A percentile compares a stretch with the other conserved stretches of the same genome.
Conservation (phyloP, 2,888 invertebrate genomes). For the Coelopa pilipes region DNA sequence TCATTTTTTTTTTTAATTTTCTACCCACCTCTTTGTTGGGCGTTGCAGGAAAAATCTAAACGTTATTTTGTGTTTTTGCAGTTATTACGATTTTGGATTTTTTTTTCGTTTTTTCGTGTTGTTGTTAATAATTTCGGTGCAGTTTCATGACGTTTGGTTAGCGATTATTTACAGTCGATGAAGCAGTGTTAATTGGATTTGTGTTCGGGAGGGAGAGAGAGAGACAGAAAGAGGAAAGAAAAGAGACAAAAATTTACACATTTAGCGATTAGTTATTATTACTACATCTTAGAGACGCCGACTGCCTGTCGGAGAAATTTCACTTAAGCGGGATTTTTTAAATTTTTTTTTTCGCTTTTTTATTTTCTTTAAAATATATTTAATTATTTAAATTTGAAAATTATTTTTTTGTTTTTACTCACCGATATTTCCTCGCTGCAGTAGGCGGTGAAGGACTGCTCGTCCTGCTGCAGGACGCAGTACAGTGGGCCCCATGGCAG, state of each 20-base stretch:
- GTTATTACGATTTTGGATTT: background rate
- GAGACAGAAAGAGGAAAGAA: slow-evolving; percentile 39
- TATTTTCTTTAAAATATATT: background rate
- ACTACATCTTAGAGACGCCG: too few relatives aligned
- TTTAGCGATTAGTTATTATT: background rate
- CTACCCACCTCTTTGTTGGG: slow-evolving; percentile 67
- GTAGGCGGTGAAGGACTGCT: slow-evolving; percentile 77
- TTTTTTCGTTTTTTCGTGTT: slow-evolving; percentile 29
- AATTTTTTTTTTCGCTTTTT: background rate
- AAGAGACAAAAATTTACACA: slow-evolving; percentile 32
- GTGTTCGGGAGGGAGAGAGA: slow-evolving; percentile 37
- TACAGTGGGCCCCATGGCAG: slow-evolving; percentile 76
- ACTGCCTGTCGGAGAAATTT: background rate
- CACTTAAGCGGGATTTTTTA: background rate
- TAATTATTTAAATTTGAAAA: background rate
- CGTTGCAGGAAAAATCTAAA: slow-evolving; percentile 67
- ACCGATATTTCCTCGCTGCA: slow-evolving; percentile 80
- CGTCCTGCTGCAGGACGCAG: slow-evolving; percentile 78
- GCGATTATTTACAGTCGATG: slow-evolving; percentile 11
- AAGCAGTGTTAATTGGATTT: slow-evolving; percentile 39
- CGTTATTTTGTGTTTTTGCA: slow-evolving; percentile 37
- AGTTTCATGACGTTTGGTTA: slow-evolving; percentile 8
- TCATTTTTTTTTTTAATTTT: slow-evolving; percentile 12
- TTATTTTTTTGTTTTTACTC: slow-evolving; percentile 60
- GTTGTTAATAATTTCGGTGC: background rate